Evolutionary conservation across 1,140 invertebrate species (phyloP).

Genomic region (Drosophila leontia): DNA sequence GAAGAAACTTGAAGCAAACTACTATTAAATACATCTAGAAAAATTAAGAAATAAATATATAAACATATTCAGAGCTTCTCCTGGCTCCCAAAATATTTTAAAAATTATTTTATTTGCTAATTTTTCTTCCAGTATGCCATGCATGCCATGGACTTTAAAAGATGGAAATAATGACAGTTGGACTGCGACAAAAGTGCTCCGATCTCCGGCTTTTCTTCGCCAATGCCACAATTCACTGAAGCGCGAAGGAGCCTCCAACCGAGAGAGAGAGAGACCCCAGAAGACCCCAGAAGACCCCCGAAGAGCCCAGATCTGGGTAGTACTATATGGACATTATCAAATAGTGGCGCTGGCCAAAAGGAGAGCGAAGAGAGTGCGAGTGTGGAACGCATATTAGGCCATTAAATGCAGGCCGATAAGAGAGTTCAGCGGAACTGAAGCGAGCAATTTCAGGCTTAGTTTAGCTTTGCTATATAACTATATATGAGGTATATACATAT

Average conservation of each 20-base stretch:
- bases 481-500: not conserved
- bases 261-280: not conserved
- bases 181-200: slow-evolving; percentile 45
- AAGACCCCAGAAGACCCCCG: not conserved
- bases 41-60: not conserved
- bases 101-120: not conserved
- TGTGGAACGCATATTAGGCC: slow-evolving; percentile 72
- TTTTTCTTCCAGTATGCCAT: slow-evolving; percentile 4
- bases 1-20: no score
- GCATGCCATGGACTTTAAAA: slow-evolving; percentile 1
- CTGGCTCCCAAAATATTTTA: not conserved
- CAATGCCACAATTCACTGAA: slow-evolving; percentile 71
- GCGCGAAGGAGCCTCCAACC: slow-evolving; percentile 53
- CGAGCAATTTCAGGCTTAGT: slow-evolving; percentile 82
- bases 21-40: not conserved
- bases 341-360: slow-evolving; percentile 25
- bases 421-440: slow-evolving; percentile 83
- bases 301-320: slow-evolving; percentile 7
- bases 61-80: not conserved
- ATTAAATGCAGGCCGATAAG: slow-evolving; percentile 81
- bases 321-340: slow-evolving; percentile 23
- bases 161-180: slow-evolving; percentile 34
- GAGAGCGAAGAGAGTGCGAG: slow-evolving; percentile 7
- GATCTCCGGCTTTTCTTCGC: slow-evolving; percentile 21
- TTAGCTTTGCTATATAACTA: slow-evolving; percentile 43